phyloP scores from a whole-genome alignment of 2,888 invertebrate genomes.

The Leptopilina drosophilae region DNA sequence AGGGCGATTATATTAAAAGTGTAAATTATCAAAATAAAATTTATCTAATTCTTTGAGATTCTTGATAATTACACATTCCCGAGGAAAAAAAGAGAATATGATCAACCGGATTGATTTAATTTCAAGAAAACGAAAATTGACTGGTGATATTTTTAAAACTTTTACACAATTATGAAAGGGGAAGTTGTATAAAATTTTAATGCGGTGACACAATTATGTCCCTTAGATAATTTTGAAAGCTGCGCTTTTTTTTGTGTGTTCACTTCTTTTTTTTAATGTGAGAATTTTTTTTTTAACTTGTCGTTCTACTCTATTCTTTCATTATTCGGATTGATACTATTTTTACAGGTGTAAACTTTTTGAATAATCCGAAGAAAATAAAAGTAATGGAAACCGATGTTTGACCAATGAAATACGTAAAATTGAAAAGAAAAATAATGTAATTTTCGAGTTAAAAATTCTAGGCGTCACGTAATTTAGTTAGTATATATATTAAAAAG shows the following conservation, averaged over 20 bases:
- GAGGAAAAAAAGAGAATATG: not conserved
- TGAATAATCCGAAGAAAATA: not conserved
- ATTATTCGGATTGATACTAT: slow-evolving; percentile 12
- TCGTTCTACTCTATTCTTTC: slow-evolving; percentile 33
- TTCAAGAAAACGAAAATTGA: slow-evolving; percentile 10
- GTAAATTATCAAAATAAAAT: not conserved
- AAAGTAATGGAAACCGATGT: slow-evolving; percentile 3
- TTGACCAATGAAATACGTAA: slow-evolving; percentile 25
- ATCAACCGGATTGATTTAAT: slow-evolving; percentile 12
- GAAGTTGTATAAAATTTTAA: slow-evolving; percentile 13
- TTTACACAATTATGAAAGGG: slow-evolving; percentile 21
- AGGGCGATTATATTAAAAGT: not conserved
- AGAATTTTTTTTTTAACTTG: not conserved
- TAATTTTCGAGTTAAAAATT: slow-evolving; percentile 29
- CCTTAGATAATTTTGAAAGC: not conserved
- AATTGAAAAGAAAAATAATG: slow-evolving; percentile 1
- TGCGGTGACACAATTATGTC: not conserved
- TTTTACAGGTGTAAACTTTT: slow-evolving; percentile 16
- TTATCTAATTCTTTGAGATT: not conserved
- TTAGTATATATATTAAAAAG: slow-evolving; percentile 22
- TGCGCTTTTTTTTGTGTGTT: not conserved
- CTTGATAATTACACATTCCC: slow-evolving; percentile 2
- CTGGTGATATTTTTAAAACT: slow-evolving; percentile 20
- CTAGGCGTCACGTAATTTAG: slow-evolving; percentile 27
- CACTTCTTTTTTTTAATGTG: not conserved